Conservation (phyloP, 2,113 vertebrate species). For the Mugil cephalus region DNA sequence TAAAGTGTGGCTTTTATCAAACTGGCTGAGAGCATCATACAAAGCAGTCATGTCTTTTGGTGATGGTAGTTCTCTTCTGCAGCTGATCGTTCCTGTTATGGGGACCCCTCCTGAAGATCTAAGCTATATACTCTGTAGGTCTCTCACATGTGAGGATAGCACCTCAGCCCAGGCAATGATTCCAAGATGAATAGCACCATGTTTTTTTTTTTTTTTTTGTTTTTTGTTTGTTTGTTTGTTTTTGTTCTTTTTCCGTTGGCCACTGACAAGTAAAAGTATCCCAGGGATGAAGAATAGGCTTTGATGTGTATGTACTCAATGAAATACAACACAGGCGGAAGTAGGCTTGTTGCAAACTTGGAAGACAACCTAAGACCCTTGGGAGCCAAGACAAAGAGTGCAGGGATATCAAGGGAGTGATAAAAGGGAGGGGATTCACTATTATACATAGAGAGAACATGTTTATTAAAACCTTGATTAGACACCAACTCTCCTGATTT, state of each 20-base stretch:
- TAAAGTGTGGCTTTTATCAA: slow-evolving; percentile 63
- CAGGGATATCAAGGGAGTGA: slow-evolving; percentile 55
- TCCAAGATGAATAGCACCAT: slow-evolving; percentile 46
- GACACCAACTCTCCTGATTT: slow-evolving; percentile 35
- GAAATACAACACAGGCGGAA: slow-evolving; percentile 53
- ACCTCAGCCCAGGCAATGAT: slow-evolving; percentile 60
- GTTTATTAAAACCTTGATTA: slow-evolving; percentile 63
- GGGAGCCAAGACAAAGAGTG: slow-evolving; percentile 43
- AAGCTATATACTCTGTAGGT: slow-evolving; percentile 42
- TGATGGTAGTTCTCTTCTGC: slow-evolving; percentile 58
- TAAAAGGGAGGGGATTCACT: slow-evolving; percentile 46
- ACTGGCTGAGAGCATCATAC: slow-evolving; percentile 61
- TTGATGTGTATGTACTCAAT: slow-evolving; percentile 62
- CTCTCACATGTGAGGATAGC: slow-evolving; percentile 49
- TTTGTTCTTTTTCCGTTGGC: slow-evolving; percentile 22
- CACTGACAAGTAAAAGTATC: slow-evolving; percentile 59
- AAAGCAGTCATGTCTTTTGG: slow-evolving; percentile 56
- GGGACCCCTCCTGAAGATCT: slow-evolving; percentile 68
- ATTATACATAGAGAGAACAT: slow-evolving; percentile 23
- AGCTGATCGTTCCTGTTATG: slow-evolving; percentile 47
- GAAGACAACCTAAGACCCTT: slow-evolving; percentile 37
- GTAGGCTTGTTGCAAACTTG: slow-evolving; percentile 47
- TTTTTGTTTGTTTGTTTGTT: not conserved
- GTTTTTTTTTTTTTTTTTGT: slow-evolving; percentile 6
- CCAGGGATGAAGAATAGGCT: slow-evolving; percentile 36